Evolutionary conservation across 92 coral and sea anemone genomes (phyloP), one percentile per base, ranked within the genome.

Genomic region (Actinostola sp.): DNA sequence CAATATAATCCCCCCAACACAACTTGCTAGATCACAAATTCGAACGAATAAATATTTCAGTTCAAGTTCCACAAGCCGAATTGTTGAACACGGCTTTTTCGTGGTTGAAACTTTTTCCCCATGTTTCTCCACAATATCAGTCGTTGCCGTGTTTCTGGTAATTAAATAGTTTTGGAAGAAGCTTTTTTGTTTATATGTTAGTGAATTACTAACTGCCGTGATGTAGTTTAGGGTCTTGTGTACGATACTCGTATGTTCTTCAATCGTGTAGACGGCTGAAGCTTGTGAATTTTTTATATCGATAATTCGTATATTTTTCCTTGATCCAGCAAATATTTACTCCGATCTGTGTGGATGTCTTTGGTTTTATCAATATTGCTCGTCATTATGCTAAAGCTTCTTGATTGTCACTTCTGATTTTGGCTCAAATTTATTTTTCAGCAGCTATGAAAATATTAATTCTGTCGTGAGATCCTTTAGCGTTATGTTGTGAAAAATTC

Each of bases 21-120:
- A 13, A 23, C 54, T 14, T 13, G 11, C 49, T 24, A 50, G 44
- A 50, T 68, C 74, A 68, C 41, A 68, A 68, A 50, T 51, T 68
- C 11, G 49, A 20, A 15, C 31, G 51, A 68, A 53, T 50, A 33
- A 68, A 68, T 50, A 68, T 50, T 68, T 68, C 21, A 68, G 48
- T 32, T 32, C 39, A 52, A 34, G 32, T 50, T 68, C 32, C 62
- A 68, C 61, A 32, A 52, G 33, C 41, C 16, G 30, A 52, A 21
- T 46, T 19, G 27, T 52, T 68, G 58, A 33, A 52, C 50, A 8
- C 48, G 32, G 34, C 53, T 13, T 36, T 43, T 23, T 64, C 9
- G 53, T 64, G 27, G 34, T 42, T 0, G 34, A n/a, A 46, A 52
- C 23, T 24, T 52, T 44, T 52, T 1, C 21, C 29, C 38, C 1